phyloP scores from a whole-genome alignment of 2,113 vertebrate species.

The Apus apus region DNA sequence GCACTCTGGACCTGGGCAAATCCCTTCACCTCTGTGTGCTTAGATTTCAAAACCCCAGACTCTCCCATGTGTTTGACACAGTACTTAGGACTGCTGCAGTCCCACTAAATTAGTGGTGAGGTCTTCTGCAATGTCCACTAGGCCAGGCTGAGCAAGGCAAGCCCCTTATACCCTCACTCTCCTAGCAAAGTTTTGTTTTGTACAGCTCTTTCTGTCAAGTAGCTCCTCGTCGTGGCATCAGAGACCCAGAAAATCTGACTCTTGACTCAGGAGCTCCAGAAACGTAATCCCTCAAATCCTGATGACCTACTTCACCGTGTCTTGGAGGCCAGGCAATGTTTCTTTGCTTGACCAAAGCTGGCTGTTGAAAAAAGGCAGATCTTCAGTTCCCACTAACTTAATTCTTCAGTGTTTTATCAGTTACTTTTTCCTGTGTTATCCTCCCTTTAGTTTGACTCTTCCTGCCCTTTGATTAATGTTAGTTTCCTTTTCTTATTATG shows the following conservation, averaged over 20 bases:
- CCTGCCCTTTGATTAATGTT: neutral
- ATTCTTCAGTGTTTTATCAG: neutral
- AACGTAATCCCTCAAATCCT: neutral
- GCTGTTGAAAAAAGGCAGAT: neutral
- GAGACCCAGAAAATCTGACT: neutral
- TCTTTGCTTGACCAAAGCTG: neutral
- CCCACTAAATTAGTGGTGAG: neutral
- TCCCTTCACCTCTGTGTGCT: neutral
- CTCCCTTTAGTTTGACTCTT: neutral
- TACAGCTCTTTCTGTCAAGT: neutral
- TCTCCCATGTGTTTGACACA: fast-evolving
- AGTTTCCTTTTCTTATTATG: neutral
- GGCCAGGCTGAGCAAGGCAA: neutral
- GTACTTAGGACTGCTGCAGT: neutral
- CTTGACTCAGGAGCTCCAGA: neutral
- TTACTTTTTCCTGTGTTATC: neutral
- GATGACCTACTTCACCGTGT: neutral
- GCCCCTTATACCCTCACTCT: neutral
- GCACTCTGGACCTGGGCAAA: neutral
- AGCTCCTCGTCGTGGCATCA: neutral
- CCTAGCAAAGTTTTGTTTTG: neutral
- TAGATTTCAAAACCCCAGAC: neutral
- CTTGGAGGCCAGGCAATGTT: neutral
- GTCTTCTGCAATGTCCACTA: neutral
- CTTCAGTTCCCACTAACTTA: neutral